phyloP scores from a whole-genome alignment of 1,140 invertebrate species.

The Glomeris maerens region DNA sequence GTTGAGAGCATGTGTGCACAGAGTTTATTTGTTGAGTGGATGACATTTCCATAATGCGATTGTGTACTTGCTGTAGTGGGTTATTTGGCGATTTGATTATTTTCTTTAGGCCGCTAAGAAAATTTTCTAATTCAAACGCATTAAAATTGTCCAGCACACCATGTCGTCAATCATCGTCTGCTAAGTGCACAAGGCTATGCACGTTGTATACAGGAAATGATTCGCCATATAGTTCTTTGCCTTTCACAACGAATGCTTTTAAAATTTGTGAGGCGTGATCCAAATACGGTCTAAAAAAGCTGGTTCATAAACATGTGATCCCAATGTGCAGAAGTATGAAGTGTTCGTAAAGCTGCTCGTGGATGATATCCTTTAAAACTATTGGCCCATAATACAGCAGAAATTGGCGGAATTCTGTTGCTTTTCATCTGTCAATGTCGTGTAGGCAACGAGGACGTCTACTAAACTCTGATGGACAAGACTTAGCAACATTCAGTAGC shows the following conservation, averaged over 20 bases:
- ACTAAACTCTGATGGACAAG: constrained; percentile 28
- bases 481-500: constrained; percentile 7
- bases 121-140: too few relatives aligned
- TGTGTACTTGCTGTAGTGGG: too few relatives aligned
- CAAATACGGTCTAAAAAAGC: constrained; percentile 10
- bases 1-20: too few relatives aligned
- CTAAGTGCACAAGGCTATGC: constrained; percentile 29
- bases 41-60: too few relatives aligned
- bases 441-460: constrained; percentile 27
- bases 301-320: constrained; percentile 24
- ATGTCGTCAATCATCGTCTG: constrained; percentile 29
- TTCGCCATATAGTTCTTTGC: constrained; percentile 22
- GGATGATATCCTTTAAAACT: constrained; percentile 20
- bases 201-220: constrained; percentile 29
- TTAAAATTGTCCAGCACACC: too few relatives aligned
- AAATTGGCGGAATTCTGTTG: constrained; percentile 35
- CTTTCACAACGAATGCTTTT: constrained; percentile 23
- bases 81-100: too few relatives aligned
- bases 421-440: constrained; percentile 32
- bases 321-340: constrained; percentile 29
- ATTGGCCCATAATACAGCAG: constrained; percentile 32
- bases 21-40: too few relatives aligned
- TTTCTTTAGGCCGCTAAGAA: too few relatives aligned
- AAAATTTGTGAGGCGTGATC: constrained; percentile 24
- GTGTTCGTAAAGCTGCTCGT: constrained; percentile 26